Evolutionary conservation across 1,140 invertebrate species (phyloP).

Genomic region (Drosophila asahinai): DNA sequence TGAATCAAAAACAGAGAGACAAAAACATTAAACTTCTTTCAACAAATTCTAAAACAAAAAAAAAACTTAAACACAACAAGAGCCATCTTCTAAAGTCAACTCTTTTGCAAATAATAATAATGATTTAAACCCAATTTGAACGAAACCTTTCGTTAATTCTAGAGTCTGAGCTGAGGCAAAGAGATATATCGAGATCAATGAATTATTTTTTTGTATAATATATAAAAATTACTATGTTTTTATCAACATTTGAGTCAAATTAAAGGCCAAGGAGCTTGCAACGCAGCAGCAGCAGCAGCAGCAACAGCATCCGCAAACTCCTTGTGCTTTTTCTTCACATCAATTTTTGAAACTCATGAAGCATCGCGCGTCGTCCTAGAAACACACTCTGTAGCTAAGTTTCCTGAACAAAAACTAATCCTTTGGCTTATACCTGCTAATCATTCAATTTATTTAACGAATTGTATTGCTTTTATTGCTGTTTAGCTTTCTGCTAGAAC

Average conservation of each 20-base stretch:
- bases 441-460: slow-evolving; percentile 4
- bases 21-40: slow-evolving; percentile 35
- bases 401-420: not conserved
- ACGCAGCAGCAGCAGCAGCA: not conserved
- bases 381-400: slow-evolving; percentile 9
- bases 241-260: slow-evolving; percentile 80
- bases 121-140: slow-evolving; percentile 53
- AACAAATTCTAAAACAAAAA: slow-evolving; percentile 28
- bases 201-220: slow-evolving; percentile 83
- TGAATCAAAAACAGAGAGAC: slow-evolving; percentile 47
- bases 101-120: slow-evolving; percentile 25
- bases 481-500: not conserved
- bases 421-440: slow-evolving; percentile 18
- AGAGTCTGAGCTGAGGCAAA: slow-evolving; percentile 23
- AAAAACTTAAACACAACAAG: slow-evolving; percentile 34
- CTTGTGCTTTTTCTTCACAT: slow-evolving; percentile 54
- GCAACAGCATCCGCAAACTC: slow-evolving; percentile 32
- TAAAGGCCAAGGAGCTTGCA: slow-evolving; percentile 61
- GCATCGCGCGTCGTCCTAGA: slow-evolving; percentile 38
- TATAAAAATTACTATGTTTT: slow-evolving; percentile 85
- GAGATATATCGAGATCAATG: slow-evolving; percentile 39
- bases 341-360: slow-evolving; percentile 59
- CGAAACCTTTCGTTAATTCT: slow-evolving; percentile 29
- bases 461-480: slow-evolving; percentile 5
- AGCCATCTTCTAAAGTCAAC: slow-evolving; percentile 19